Conservation (phyloP, 2,888 invertebrate species). For the Prenolepis imparis region DNA sequence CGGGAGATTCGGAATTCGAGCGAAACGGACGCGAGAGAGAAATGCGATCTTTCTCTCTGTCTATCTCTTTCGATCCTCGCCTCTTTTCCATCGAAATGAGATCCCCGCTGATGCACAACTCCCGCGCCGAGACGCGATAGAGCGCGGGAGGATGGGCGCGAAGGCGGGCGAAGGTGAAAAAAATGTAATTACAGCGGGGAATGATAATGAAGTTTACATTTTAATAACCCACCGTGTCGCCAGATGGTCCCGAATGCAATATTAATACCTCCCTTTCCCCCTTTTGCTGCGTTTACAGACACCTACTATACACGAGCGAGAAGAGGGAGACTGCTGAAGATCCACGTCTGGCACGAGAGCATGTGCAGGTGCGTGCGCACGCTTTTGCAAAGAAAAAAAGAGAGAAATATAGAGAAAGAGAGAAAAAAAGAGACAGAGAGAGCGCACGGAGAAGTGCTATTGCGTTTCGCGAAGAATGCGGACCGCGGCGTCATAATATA, state of each 20-base stretch:
- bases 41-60: background rate
- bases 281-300: slow-evolving; percentile 64
- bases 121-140: background rate
- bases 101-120: slow-evolving; percentile 68
- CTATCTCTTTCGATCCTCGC: slow-evolving; percentile 21
- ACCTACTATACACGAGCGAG: slow-evolving; percentile 36
- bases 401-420: background rate
- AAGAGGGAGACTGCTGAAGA: slow-evolving; percentile 18
- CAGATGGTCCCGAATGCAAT: slow-evolving; percentile 79
- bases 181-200: slow-evolving; percentile 78
- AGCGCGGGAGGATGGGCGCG: slow-evolving; percentile 18
- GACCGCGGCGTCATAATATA: slow-evolving; percentile 74
- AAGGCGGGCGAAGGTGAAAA: slow-evolving; percentile 59
- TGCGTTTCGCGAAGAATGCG: slow-evolving; percentile 77
- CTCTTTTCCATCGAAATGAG: slow-evolving; percentile 63
- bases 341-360: slow-evolving; percentile 21
- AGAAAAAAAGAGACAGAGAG: slow-evolving; percentile 13
- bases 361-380: slow-evolving; percentile 18
- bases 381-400: slow-evolving; percentile 5
- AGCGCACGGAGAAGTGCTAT: slow-evolving; percentile 66
- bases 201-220: slow-evolving; percentile 81
- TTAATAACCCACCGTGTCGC: slow-evolving; percentile 78
- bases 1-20: slow-evolving; percentile 45
- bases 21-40: slow-evolving; percentile 46
- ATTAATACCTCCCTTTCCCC: slow-evolving; percentile 71